Percentiles rank a stretch among this genome's conserved stretches.
Conservation (phyloP, 2,888 invertebrate genomes). For the Platypus cylindrus region DNA sequence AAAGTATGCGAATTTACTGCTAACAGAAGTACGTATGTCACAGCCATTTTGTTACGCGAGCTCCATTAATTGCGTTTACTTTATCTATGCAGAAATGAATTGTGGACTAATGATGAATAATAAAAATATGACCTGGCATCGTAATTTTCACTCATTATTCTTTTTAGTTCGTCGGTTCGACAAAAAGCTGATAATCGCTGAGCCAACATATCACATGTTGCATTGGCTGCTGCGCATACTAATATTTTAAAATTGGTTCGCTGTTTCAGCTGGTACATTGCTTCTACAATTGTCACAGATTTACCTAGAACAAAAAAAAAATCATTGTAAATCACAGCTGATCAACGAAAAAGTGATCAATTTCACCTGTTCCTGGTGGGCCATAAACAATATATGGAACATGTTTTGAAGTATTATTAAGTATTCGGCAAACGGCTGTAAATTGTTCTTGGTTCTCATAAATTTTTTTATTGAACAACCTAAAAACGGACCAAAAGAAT, state of each 20-base stretch:
- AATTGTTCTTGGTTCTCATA: constrained; percentile 46
- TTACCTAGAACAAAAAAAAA: constrained; percentile 41
- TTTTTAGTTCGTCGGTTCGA: constrained; percentile 29
- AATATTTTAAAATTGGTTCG: constrained; percentile 40
- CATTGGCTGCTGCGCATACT: constrained; percentile 57
- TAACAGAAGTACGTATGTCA: too few species aligned
- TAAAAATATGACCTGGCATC: too few species aligned
- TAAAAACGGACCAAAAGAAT: constrained; percentile 13
- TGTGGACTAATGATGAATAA: too few species aligned
- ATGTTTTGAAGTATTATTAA: constrained; percentile 46
- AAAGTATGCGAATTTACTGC: too few species aligned
- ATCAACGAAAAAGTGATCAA: constrained; percentile 1
- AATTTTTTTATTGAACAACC: constrained; percentile 33
- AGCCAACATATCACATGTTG: constrained; percentile 57
- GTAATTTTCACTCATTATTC: constrained; percentile 36
- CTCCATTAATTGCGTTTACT: too few species aligned
- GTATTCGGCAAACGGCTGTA: constrained; percentile 53
- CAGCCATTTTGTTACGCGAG: too few species aligned
- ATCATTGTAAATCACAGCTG: not conserved
- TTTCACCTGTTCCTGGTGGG: constrained; percentile 72
- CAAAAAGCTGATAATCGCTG: constrained; percentile 26
- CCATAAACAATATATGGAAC: constrained; percentile 76
- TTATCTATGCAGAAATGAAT: too few species aligned
- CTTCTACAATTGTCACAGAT: constrained; percentile 60
- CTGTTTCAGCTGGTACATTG: constrained; percentile 40